Base-by-base conservation (phyloP, 2,797 vertebrate genomes). In the Cottoperca gobio region DNA sequence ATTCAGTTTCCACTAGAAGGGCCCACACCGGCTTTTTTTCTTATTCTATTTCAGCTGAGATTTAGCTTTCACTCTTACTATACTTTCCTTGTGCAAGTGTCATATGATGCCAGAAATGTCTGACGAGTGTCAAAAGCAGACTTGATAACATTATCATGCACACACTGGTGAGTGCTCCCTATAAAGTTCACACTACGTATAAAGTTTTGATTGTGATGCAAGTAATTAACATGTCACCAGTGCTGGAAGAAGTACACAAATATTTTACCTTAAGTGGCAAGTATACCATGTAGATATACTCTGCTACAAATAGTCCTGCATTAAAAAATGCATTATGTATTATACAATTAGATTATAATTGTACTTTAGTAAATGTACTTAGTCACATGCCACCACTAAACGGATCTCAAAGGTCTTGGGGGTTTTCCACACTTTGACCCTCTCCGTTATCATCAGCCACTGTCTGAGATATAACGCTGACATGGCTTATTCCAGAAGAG, bases 401-500 rank as follows among this genome's bases (percentile, higher is more conserved):
- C 6, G 55, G 16, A 62, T 69, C n/a, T 89, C 81, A 85, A 86
- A 85, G 83, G 78, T 84, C 73, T 50, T 13, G 8, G 49, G 24
- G 23, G n/a, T n/a, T 49, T 35, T 71, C 7, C 19, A 60, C 63
- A 76, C 80, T 74, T 82, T 79, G 57, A 77, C 55, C 52, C 45
- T 63, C 21, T 68, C 12, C 43, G 31, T 83, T 73, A 85, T 86
- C 84, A 16, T 63, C 48, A 58, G 16, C 50, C 26, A 43, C 1
- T n/a, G 12, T 23, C 37, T 49, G 52, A 48, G 53, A 24, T 79
- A 35, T 42, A 19, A 26, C 11, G 69, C 81, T 90, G 84, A 88
- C 61, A 2, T 1, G 58, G 64, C 64, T 63, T 12, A 33, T n/a
- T 8, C 8, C 52, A 52, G 14, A 61, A 52, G 17, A 61, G 62